Evolutionary conservation across 2,797 vertebrate genomes (phyloP).

Genomic region (Cephalopachus bancanus): DNA sequence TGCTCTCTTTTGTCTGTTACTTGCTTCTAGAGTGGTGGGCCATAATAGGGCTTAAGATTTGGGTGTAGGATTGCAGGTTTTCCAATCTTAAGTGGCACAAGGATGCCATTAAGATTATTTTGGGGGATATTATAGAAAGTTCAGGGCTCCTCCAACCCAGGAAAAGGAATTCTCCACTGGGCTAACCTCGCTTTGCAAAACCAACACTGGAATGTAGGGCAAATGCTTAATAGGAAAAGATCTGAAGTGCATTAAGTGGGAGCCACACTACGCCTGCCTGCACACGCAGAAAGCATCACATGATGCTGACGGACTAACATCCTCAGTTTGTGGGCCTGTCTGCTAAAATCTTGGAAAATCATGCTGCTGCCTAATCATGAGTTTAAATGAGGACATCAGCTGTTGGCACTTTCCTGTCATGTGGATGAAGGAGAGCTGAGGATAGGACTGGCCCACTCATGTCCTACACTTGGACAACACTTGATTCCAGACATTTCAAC

Average conservation of each 20-base stretch:
- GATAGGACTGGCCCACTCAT: background rate
- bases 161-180: background rate
- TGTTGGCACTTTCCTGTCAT: background rate
- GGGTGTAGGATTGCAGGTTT: background rate
- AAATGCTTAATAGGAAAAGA: background rate
- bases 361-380: background rate
- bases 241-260: background rate
- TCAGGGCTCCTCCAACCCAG: background rate
- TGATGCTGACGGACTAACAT: background rate
- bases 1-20: background rate
- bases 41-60: background rate
- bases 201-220: background rate
- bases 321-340: background rate
- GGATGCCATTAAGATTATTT: background rate
- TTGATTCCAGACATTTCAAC: background rate
- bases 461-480: background rate
- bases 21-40: background rate
- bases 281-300: too few relatives aligned
- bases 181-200: background rate
- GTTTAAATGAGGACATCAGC: background rate
- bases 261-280: background rate
- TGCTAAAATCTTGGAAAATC: background rate
- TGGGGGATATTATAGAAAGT: background rate
- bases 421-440: background rate
- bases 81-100: background rate